These are phyloP conservation scores for Semaprochilodus insignis DNA, from an alignment of 2,797 vertebrate genomes.

Conservation along the genomic window DNA sequence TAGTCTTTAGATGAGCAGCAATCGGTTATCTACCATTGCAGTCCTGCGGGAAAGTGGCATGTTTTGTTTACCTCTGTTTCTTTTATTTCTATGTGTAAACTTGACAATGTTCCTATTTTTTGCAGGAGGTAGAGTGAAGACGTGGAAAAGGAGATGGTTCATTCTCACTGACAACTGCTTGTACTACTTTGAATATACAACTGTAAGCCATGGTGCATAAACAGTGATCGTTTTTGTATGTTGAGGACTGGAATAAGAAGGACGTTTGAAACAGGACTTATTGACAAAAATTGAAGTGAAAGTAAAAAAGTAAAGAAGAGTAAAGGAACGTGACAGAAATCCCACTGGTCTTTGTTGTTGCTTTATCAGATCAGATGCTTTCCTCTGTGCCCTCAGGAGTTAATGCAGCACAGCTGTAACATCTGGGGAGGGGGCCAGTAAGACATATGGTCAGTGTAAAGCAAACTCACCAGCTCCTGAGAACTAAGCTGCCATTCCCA, in stretches of 20 bases:
- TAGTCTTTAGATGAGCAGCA: neutral
- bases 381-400: neutral
- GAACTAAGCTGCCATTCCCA: constrained; percentile 28
- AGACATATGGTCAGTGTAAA: constrained; percentile 69
- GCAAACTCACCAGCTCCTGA: constrained; percentile 48
- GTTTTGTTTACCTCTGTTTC: no score
- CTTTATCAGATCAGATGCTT: neutral
- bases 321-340: neutral
- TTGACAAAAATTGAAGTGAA: neutral
- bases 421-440: constrained; percentile 4
- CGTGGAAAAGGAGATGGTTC: constrained; percentile 98
- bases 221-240: constrained; percentile 44
- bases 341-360: neutral
- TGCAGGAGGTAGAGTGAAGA: constrained; percentile 95
- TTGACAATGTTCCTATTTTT: neutral
- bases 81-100: no score
- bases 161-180: constrained; percentile 98
- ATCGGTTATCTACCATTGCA: no score
- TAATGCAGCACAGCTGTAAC: constrained; percentile 17
- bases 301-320: neutral
- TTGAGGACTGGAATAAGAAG: neutral
- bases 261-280: no score
- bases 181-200: constrained; percentile 97
- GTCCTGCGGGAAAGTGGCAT: no score
- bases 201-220: constrained; percentile 79